A percentile compares a stretch with the other conserved stretches of the same genome.
Evolutionary conservation across 2,113 vertebrate genomes (phyloP).

Genomic region (Empidonax traillii): DNA sequence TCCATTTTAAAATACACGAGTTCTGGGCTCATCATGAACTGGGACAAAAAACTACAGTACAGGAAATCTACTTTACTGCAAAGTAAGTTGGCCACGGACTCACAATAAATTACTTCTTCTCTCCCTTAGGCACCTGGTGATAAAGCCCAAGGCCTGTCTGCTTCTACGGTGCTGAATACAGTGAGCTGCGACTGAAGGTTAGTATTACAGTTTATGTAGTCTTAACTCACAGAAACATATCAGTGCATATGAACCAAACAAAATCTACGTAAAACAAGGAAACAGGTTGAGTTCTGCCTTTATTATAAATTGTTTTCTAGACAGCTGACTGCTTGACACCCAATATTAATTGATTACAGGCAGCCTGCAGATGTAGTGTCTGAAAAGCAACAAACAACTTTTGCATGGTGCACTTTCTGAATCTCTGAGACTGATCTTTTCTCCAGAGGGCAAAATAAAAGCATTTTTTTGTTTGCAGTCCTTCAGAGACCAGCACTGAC

Average conservation of each 20-base stretch:
- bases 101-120: not conserved
- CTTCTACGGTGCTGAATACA: not conserved
- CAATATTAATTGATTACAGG: not conserved
- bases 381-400: constrained; percentile 14
- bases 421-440: constrained; percentile 4
- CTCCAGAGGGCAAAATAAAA: constrained; percentile 14
- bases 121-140: not conserved
- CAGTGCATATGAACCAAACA: not conserved
- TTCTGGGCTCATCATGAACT: not conserved
- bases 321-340: not conserved
- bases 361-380: not conserved
- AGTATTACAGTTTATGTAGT: not conserved
- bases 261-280: not conserved
- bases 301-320: not conserved
- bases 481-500: not conserved
- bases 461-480: not conserved
- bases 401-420: not conserved
- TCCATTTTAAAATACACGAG: not conserved
- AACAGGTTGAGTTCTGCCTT: not conserved
- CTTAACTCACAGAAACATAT: not conserved
- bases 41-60: not conserved
- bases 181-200: not conserved
- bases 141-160: not conserved
- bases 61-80: constrained; percentile 1
- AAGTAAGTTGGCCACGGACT: constrained; percentile 4